Evolutionary conservation across 2,113 vertebrate genomes (phyloP).

Genomic region (Procavia capensis): DNA sequence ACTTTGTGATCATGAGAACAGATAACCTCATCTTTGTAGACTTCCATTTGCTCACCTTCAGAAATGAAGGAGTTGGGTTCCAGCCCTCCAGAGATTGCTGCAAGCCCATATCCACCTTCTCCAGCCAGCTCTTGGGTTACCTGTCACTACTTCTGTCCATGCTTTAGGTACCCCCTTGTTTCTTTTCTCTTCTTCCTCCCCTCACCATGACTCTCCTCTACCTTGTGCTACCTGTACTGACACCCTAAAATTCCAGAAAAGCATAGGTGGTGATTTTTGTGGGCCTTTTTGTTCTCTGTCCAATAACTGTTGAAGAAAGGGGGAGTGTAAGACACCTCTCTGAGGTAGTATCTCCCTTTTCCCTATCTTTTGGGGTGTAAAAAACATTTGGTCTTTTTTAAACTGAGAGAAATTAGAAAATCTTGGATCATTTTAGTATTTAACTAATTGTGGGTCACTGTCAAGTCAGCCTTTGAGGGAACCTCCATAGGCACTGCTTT

Average conservation of each 20-base stretch:
- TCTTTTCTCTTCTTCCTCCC: not conserved
- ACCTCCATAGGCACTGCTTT: not conserved
- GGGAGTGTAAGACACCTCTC: not conserved
- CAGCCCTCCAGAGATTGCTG: not conserved
- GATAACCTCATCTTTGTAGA: not conserved
- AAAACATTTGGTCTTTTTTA: conserved; percentile 14
- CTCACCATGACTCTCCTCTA: not conserved
- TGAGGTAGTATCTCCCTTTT: not conserved
- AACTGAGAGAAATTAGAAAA: conserved; percentile 31
- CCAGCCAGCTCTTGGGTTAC: not conserved
- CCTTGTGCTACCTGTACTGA: rapidly evolving
- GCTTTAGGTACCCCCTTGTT: not conserved
- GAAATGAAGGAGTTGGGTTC: not conserved
- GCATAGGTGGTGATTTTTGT: not conserved
- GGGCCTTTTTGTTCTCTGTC: not conserved
- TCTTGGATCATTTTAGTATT: conserved; percentile 48
- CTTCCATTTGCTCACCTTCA: not conserved
- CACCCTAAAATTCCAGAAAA: not conserved
- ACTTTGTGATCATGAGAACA: not conserved
- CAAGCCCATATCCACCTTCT: not conserved
- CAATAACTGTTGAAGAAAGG: not conserved
- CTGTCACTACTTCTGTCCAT: rapidly evolving
- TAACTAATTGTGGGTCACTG: not conserved
- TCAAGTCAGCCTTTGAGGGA: not conserved
- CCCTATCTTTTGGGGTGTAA: not conserved